Evolutionary conservation across 2,888 invertebrate genomes (phyloP), one percentile per base, ranked within the genome.

Genomic region (Drosophila anceps): DNA sequence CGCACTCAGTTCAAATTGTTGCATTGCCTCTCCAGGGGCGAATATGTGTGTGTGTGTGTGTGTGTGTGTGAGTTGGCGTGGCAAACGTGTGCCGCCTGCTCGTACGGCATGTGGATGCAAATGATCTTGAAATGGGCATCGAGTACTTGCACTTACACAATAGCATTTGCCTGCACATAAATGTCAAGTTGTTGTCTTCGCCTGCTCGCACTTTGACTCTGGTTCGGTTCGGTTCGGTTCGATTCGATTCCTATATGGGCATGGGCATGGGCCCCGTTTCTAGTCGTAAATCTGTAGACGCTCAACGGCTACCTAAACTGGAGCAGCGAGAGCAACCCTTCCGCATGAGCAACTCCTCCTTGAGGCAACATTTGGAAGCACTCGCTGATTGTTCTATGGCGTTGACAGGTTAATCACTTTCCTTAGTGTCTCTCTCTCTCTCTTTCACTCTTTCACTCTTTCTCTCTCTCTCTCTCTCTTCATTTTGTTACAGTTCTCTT

Each of bases 371-470:
- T 69, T 82, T 73, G 59, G 61, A 55, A 55, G 74, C 77, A 82
- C 73, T 73, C 70, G 81, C 68, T 81, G 81, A 87, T 90, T 79
- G 81, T 76, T 78, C 76, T 78, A 58, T 78, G 73, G 76, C 78
- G 90, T 62, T 90, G 91, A 90, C 91, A 90, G 88, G 84, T 83
- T 91, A 85, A 91, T 90, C 85, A 63, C 71, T 68, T 54, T 74
- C 18, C 59, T 44, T 58, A 24, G 48, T 50, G 18, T 2, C 6
- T 12, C n/a, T 31, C 18, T n/a, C 10, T 9, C 29, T 29, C n/a
- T 4, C 9, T 27, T n/a, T n/a, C n/a, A n/a, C 31, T 12, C 31
- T 50, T 1, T n/a, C n/a, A n/a, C n/a, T n/a, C n/a, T n/a, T n/a
- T n/a, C n/a, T n/a, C n/a, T n/a, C n/a, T n/a, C 31, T 3, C 50